Evolutionary conservation across 2,113 vertebrate genomes (phyloP), one percentile per base, ranked within the genome.

Genomic region (Gorsachius goisagi): DNA sequence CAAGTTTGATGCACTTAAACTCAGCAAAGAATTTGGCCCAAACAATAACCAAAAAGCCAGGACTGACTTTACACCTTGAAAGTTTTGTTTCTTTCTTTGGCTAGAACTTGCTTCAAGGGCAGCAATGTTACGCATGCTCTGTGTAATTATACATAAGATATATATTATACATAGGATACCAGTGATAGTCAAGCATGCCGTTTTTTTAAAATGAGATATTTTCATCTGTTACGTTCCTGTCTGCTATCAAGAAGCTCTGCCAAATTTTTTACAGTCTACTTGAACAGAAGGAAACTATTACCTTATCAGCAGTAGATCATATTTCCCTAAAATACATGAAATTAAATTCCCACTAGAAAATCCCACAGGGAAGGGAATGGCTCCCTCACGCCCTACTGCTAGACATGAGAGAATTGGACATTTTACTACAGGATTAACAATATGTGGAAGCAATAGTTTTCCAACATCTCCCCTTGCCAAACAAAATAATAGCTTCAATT

Each of bases 401-500:
- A 86, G 56, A 89, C 76, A 94, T 63, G 68, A 82, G 73, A 87
- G 44, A 96, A 93, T 1, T 62, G 68, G 68, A 87, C 49, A 47
- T 92, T 94, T 96, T 93, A 93, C 88, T 93, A 52, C 80, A 41
- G 73, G 75, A 75, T 41, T 87, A 95, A 94, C 94, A 96, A 93
- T 97, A 93, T 5, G 41, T 87, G 92, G 96, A 96, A 95, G 88
- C 80, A 97, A 96, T 96, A 95, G 72, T 64, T 88, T 95, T 92
- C 89, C 94, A 96, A 39, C 62, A 76, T 60, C 64, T 72, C 69
- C 35, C 49, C 44, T 89, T 81, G 94, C 92, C 90, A 96, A 94
- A 81, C 21, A 80, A 94, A 95, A 77, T 49, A 92, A 63, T 11
- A 87, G 44, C 3, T 0, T 52, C 0, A 0, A 81, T 6, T 72